Evolutionary conservation across 1,140 invertebrate genomes (phyloP), one percentile per base, ranked within the genome.

Genomic region (Brachystomella parvula): DNA sequence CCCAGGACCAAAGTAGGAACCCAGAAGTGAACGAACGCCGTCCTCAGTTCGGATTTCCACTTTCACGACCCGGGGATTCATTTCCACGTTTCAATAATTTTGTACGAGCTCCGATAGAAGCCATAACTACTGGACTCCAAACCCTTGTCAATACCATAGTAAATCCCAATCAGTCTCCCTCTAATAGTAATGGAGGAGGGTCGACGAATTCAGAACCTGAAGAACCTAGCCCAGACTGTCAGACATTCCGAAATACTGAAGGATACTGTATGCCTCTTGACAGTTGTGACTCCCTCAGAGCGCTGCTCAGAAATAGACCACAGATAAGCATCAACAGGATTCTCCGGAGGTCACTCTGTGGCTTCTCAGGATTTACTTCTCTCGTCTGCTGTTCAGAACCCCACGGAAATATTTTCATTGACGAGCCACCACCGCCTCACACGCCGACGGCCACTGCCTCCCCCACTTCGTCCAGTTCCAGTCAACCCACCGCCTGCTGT

Each of bases 311-410:
- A n/a, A 64, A 29, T 21, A 12, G 63, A 58, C 56, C 65, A 3
- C 30, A 26, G 29, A 24, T 30, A 24, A 26, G 26, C 1, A 66
- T 66, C 2, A 61, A 67, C 9, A 47, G 64, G 21, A 64, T 79
- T 69, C 70, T 85, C 17, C 77, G 80, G 12, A 75, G 75, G 44
- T 83, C 81, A 0, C 73, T 82, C 12, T 86, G 85, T 69, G 80
- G 80, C 0, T 83, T 77, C 59, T 76, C 80, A 33, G 79, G 78
- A 21, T 66, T 57, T 2, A 76, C 79, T 63, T 82, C 83, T 19
- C 75, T 79, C 69, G 82, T 84, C 3, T 83, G 83, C 44, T 84
- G 83, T 69, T 78, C 78, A 15, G 28, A 56, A 60, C 26, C 24
- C 19, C 24, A 26, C 33, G 28, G 19, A n/a, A 61, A 30, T 24